A percentile compares a stretch with the other conserved stretches of the same genome.
These are phyloP conservation scores for Antheraea pernyi DNA, from an alignment of 1,140 invertebrate genomes.

Conservation along the genomic window DNA sequence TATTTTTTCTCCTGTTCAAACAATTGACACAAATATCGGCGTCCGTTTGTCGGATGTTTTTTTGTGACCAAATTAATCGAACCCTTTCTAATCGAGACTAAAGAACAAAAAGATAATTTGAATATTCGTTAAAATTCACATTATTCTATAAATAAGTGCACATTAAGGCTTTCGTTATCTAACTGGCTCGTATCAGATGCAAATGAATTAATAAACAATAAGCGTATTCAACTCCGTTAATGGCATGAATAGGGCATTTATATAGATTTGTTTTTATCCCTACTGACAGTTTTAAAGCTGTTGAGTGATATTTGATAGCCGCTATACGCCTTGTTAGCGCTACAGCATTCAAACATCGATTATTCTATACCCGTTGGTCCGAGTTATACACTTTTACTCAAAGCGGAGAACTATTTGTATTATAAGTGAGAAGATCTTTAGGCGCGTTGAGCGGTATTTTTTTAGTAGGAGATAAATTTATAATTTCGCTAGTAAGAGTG, in stretches of 20 bases:
- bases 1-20: no score
- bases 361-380: slow-evolving; percentile 20
- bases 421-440: no score
- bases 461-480: no score
- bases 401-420: no score
- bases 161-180: background rate
- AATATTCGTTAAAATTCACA: background rate
- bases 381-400: background rate
- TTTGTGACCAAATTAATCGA: background rate
- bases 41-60: background rate
- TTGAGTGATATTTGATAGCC: slow-evolving; percentile 56
- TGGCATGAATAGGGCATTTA: slow-evolving; percentile 13
- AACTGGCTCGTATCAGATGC: background rate
- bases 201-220: slow-evolving; percentile 11
- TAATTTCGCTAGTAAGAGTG: no score
- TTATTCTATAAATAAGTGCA: background rate
- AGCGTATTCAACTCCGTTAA: slow-evolving; percentile 4
- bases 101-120: background rate
- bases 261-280: slow-evolving; percentile 12
- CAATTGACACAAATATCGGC: no score
- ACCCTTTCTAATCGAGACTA: background rate
- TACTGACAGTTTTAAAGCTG: background rate
- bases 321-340: slow-evolving; percentile 45
- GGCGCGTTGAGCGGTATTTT: no score
- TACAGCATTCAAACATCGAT: slow-evolving; percentile 57